These are phyloP conservation scores for Aspidapion aeneum DNA, from an alignment of 2,888 invertebrate species.

Conservation along the genomic window DNA sequence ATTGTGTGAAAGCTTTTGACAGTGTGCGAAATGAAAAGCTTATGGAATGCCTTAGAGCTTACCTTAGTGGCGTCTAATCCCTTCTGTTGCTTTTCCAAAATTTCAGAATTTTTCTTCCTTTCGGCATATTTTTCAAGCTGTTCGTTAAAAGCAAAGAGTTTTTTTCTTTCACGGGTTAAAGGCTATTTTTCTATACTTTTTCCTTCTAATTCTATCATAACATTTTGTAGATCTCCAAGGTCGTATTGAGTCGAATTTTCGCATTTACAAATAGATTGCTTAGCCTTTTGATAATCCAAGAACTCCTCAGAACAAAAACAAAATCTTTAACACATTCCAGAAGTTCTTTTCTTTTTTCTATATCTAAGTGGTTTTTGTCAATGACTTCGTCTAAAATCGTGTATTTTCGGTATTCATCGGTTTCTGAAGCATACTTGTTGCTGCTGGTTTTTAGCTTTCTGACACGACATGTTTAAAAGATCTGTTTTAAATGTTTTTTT, in stretches of 20 bases:
- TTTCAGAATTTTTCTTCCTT: slow-evolving; percentile 16
- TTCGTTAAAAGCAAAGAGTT: slow-evolving; percentile 27
- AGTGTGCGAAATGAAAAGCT: too few relatives aligned
- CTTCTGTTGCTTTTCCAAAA: slow-evolving; percentile 23
- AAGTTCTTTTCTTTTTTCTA: slow-evolving; percentile 23
- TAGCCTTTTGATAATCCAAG: slow-evolving; percentile 24
- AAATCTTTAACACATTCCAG: slow-evolving; percentile 30
- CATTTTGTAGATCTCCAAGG: slow-evolving; percentile 14
- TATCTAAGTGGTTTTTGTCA: slow-evolving; percentile 13
- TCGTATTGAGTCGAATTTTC: slow-evolving; percentile 22
- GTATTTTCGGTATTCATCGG: slow-evolving; percentile 5
- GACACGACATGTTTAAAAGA: too few relatives aligned
- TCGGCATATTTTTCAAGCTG: slow-evolving; percentile 27
- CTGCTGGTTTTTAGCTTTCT: too few relatives aligned
- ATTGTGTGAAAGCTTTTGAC: too few relatives aligned
- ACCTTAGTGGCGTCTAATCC: slow-evolving; percentile 29
- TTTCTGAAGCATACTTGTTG: slow-evolving; percentile 6
- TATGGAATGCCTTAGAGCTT: too few relatives aligned
- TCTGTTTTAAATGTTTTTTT: too few relatives aligned
- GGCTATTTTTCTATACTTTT: slow-evolving; percentile 21
- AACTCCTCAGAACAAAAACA: slow-evolving; percentile 29
- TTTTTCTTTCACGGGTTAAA: slow-evolving; percentile 24
- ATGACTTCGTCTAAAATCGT: slow-evolving; percentile 15
- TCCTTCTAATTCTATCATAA: slow-evolving; percentile 13
- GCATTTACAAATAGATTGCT: slow-evolving; percentile 24